Evolutionary conservation across 2,888 invertebrate species (phyloP).

Genomic region (Apodemia duryi): DNA sequence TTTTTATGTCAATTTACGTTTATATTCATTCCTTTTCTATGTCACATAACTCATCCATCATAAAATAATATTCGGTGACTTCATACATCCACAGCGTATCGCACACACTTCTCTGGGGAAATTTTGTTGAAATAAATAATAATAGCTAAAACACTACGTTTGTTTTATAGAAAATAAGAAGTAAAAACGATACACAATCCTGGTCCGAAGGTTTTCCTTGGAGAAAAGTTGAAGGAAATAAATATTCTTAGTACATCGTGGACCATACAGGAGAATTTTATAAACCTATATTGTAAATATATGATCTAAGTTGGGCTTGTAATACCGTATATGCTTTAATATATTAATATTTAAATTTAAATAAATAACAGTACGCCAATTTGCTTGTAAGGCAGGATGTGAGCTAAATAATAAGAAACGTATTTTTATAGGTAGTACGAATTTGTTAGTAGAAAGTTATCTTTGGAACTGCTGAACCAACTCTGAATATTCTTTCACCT

Average conservation of each 20-base stretch:
- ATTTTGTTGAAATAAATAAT: slow-evolving; percentile 13
- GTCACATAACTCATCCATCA: neutral
- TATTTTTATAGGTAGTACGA: no score
- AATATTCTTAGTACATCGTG: neutral
- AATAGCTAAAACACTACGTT: slow-evolving; percentile 5
- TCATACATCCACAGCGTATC: slow-evolving; percentile 25
- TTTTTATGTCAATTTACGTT: no score
- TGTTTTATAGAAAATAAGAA: slow-evolving; percentile 10
- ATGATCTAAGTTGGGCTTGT: no score
- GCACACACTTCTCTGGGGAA: slow-evolving; percentile 1
- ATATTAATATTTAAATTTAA: no score
- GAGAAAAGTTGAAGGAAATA: slow-evolving; percentile 4
- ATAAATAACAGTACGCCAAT: no score
- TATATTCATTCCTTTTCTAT: neutral
- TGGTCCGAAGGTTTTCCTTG: slow-evolving; percentile 2
- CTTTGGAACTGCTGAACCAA: no score
- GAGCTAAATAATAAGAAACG: no score
- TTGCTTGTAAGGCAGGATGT: no score
- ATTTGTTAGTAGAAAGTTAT: no score
- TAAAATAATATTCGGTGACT: slow-evolving; percentile 8
- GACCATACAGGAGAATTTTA: neutral
- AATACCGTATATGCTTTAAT: no score
- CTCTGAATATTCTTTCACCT: no score
- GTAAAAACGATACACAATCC: slow-evolving; percentile 3
- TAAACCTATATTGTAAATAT: no score